A percentile compares a stretch with the other conserved stretches of the same genome.
phyloP scores from a whole-genome alignment of 2,888 invertebrate genomes.

The Halictus ligatus region DNA sequence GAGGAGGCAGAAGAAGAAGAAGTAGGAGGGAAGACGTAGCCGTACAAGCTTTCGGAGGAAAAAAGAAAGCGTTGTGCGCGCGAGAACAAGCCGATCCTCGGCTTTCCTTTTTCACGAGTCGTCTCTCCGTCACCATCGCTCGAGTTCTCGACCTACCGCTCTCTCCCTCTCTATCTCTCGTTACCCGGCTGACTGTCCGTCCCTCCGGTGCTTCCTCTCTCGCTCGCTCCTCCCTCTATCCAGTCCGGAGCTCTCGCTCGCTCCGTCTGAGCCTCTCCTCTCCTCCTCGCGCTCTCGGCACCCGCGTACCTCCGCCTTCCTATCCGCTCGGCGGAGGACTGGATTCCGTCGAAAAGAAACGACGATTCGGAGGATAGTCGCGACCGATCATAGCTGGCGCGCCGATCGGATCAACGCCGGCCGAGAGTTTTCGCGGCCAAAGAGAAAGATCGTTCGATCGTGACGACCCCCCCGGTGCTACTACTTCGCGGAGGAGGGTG shows the following conservation, averaged over 20 bases:
- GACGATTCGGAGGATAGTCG: conserved; percentile 84
- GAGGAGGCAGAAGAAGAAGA: conserved; percentile 1
- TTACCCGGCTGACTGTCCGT: conserved; percentile 63
- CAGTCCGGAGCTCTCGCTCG: conserved; percentile 62
- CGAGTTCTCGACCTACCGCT: conserved; percentile 64
- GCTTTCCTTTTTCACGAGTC: conserved; percentile 66
- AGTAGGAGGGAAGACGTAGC: conserved; percentile 6
- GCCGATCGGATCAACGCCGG: conserved; percentile 82
- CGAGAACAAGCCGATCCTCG: conserved; percentile 65
- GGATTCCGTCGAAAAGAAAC: conserved; percentile 84
- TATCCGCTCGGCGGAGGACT: conserved; percentile 74
- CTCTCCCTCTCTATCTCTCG: conserved; percentile 58
- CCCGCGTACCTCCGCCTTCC: conserved; percentile 72
- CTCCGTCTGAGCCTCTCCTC: conserved; percentile 41
- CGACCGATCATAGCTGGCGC: conserved; percentile 84
- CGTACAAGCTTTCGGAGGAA: conserved; percentile 9
- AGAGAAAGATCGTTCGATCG: neutral
- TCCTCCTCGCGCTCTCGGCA: conserved; percentile 56
- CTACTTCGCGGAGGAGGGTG: neutral
- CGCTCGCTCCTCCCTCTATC: conserved; percentile 56
- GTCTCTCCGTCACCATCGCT: conserved; percentile 68
- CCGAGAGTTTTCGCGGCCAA: conserved; percentile 41
- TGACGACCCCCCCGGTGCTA: neutral
- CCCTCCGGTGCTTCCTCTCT: conserved; percentile 57
- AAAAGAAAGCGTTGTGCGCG: conserved; percentile 59